phyloP scores from a whole-genome alignment of 2,113 vertebrate species.

The Rhadina sibilatrix region DNA sequence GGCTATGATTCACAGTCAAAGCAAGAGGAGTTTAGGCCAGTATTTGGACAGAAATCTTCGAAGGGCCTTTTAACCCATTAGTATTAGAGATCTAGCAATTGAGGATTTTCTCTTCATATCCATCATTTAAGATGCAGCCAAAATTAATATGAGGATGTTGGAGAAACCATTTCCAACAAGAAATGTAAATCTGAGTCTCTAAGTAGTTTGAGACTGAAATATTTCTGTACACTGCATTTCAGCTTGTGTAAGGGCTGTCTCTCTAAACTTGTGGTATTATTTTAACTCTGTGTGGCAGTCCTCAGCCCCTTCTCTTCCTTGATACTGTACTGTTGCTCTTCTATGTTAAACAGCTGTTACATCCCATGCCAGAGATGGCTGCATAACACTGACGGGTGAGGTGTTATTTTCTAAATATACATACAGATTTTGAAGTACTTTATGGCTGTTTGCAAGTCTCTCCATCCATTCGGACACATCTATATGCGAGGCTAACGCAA shows the following conservation, averaged over 20 bases:
- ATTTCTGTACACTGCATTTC: neutral
- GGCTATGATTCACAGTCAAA: neutral
- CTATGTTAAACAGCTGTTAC: neutral
- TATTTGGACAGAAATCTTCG: neutral
- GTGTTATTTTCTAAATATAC: slow-evolving; percentile 5
- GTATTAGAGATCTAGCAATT: neutral
- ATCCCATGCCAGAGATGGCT: neutral
- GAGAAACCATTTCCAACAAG: neutral
- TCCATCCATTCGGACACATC: neutral
- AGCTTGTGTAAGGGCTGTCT: neutral
- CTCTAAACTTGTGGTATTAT: neutral
- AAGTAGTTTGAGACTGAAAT: neutral
- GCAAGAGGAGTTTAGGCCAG: neutral
- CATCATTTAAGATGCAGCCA: neutral
- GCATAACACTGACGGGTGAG: neutral
- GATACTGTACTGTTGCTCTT: neutral
- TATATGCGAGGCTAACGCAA: neutral
- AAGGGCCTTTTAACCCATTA: neutral
- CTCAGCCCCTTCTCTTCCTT: neutral
- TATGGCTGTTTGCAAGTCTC: neutral
- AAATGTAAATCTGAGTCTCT: neutral
- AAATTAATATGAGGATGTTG: neutral
- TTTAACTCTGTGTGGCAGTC: neutral
- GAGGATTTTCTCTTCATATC: neutral
- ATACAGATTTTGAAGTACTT: neutral